These are phyloP conservation scores for Semnornis frantzii DNA, from an alignment of 2,113 vertebrate species.

Conservation along the genomic window DNA sequence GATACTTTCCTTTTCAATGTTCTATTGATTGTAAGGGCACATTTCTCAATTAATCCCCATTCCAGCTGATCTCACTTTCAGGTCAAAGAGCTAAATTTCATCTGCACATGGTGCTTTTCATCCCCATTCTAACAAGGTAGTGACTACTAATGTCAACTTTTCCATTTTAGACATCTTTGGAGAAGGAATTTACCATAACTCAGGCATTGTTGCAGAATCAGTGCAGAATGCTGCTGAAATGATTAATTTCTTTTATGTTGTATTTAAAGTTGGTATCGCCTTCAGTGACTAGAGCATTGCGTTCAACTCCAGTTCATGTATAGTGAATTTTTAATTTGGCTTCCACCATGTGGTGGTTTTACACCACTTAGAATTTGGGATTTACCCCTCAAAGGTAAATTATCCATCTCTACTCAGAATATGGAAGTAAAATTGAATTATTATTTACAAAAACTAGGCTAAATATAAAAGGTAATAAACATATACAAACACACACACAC, in stretches of 20 bases:
- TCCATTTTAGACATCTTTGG: not conserved
- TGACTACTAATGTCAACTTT: not conserved
- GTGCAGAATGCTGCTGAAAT: not conserved
- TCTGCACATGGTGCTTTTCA: not conserved
- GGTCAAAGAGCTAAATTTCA: not conserved
- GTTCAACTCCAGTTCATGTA: not conserved
- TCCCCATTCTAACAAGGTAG: not conserved
- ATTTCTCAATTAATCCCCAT: not conserved
- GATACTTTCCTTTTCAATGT: not conserved
- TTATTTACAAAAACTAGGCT: too few relatives aligned
- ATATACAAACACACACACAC: too few relatives aligned
- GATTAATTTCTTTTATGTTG: not conserved
- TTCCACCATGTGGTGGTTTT: not conserved
- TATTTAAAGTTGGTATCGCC: not conserved
- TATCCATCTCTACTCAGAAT: too few relatives aligned
- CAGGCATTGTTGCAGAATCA: not conserved
- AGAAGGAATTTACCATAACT: not conserved
- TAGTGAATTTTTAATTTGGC: not conserved
- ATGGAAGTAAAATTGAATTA: too few relatives aligned
- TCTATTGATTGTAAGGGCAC: not conserved
- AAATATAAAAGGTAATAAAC: too few relatives aligned
- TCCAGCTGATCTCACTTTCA: not conserved
- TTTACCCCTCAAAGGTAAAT: too few relatives aligned
- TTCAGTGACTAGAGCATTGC: not conserved
- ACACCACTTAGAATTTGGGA: too few relatives aligned